Base-by-base conservation (phyloP, 2,888 invertebrate species). In the Drosophila macrospina region DNA sequence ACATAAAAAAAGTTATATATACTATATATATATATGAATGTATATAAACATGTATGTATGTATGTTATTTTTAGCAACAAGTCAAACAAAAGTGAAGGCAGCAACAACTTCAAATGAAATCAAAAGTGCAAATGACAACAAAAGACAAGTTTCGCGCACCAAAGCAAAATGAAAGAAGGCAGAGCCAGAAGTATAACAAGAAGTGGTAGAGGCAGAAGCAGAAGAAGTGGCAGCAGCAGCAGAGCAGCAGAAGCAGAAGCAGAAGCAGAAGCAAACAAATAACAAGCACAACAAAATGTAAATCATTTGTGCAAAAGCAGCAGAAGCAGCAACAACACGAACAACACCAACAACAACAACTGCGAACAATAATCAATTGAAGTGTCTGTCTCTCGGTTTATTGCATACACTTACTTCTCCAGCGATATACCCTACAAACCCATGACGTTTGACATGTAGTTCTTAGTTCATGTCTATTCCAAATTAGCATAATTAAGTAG, bases 71-170 rank as follows among this genome's bases (percentile, higher is more conserved):
- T 24, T 45, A 60, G 60, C 55, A 55, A 62, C 76, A 72, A 80
- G 62, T 48, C 81, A 73, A 86, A 63, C 69, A 76, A 78, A 65
- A 65, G 44, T 56, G 65, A 65, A 55, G 36, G 60, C 56, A 52
- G 20, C 32, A 51, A 65, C 52, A 76, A 87, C 88, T 88, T 82
- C 83, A 88, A 85, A 88, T 86, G 84, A 85, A 85, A 85, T 85
- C 87, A 85, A 85, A 85, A 85, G 84, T 85, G 84, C 86, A 85
- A 85, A 88, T 88, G 81, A 88, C 86, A 77, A 82, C 88, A 86
- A 82, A 87, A 86, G 86, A 65, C 70, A 68, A 82, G 68, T 67
- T 72, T 60, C 54, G 68, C 77, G 69, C 59, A 61, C 41, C 54
- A 65, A 57, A 62, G 60, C 50, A 57, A 57, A 42, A 20, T 55